Base-by-base conservation (phyloP, 2,888 invertebrate genomes). In the Lepidocyrtinus sp. region DNA sequence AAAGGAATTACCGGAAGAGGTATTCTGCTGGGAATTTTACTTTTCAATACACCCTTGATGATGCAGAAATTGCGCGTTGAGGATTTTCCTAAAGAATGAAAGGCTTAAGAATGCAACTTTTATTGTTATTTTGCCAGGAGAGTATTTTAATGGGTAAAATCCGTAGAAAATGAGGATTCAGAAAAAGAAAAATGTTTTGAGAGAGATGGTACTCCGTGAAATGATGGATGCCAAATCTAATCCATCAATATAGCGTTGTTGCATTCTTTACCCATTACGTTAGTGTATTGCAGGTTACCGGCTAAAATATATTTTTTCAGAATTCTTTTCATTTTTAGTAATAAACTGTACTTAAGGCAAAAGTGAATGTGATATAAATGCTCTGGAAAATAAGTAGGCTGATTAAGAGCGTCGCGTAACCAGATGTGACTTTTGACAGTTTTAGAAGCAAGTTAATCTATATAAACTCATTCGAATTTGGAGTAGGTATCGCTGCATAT, bases 391-490 rank as follows among this genome's bases (percentile, higher is more conserved):
- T n/a, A n/a, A n/a, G n/a, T n/a, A n/a, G n/a, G n/a, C n/a, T n/a
- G n/a, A n/a, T n/a, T n/a, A n/a, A n/a, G n/a, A n/a, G n/a, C n/a
- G n/a, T n/a, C n/a, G n/a, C 50, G 17, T n/a, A 61, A 24, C 71
- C 71, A 71, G 71, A 71, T 71, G 71, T 71, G 71, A n/a, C 71
- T 62, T 62, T 71, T 71, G 71, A 71, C 71, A 62, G 71, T 71
- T 62, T 62, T n/a, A 50, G 17, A 50, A 50, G 50, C 50, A 50
- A 62, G 17, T 5, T 21, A 70, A 27, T 45, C 62, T 62, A 71
- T 15, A 25, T 45, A 45, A 62, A 55, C 71, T 36, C 50, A 50
- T 50, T 50, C 50, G 17, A 15, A 50, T 1, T n/a, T 15, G 17
- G 50, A 50, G 12, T 50, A 50, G 50, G 50, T 50, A 50, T 36